These are phyloP conservation scores for Danaus chrysippus DNA, from an alignment of 2,888 invertebrate species.

Conservation along the genomic window DNA sequence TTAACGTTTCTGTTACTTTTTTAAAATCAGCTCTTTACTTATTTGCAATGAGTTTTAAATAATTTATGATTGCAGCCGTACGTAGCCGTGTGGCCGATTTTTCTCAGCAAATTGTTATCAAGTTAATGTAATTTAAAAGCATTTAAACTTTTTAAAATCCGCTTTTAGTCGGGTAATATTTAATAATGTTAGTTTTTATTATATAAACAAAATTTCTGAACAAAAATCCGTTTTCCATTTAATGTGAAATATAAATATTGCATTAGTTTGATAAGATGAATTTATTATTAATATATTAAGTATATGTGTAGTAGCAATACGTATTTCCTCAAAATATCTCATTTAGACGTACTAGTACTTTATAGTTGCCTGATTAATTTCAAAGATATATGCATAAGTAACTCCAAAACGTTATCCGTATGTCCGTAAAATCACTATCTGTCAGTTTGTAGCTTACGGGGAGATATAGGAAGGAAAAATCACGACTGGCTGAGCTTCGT, in stretches of 20 bases:
- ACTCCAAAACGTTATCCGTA: constrained; percentile 11
- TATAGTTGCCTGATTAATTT: too few relatives aligned
- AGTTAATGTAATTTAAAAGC: constrained; percentile 20
- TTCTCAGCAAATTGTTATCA: constrained; percentile 20
- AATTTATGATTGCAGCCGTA: constrained; percentile 29
- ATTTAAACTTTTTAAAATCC: constrained; percentile 10
- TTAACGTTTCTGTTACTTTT: constrained; percentile 23
- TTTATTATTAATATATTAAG: too few relatives aligned
- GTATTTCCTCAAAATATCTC: too few relatives aligned
- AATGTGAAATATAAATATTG: not conserved
- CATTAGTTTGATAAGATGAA: not conserved
- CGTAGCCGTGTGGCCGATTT: constrained; percentile 23
- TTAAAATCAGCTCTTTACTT: constrained; percentile 17
- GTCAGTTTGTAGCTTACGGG: constrained; percentile 39
- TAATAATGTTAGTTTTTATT: too few relatives aligned
- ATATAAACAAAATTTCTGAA: too few relatives aligned
- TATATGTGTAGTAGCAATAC: too few relatives aligned
- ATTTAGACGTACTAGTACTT: too few relatives aligned
- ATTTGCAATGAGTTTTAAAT: constrained; percentile 27
- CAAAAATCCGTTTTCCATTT: too few relatives aligned
- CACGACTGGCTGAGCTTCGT: constrained; percentile 52
- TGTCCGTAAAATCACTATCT: constrained; percentile 15
- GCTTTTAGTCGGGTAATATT: too few relatives aligned
- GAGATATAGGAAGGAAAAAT: constrained; percentile 57
- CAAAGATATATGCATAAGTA: not conserved